Percentiles rank a stretch among this genome's conserved stretches.
phyloP scores from a whole-genome alignment of 2,113 vertebrate genomes.

The Pollimyrus isidori region DNA sequence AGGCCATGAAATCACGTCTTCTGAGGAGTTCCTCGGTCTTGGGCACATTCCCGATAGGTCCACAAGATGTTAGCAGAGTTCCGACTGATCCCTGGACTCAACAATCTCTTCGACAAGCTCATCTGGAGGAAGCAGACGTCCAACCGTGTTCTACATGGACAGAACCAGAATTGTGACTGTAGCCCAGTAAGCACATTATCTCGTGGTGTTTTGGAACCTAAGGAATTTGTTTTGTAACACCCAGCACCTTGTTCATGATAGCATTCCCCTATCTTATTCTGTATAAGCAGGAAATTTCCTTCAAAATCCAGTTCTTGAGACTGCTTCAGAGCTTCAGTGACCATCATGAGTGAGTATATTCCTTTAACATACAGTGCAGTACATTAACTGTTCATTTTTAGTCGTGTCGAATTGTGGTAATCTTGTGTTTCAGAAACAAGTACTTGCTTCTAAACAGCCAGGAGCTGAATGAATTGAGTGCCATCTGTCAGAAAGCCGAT shows the following conservation, averaged over 20 bases:
- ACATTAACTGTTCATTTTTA: not conserved
- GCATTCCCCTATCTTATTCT: constrained; percentile 4
- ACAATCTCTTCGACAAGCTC: constrained; percentile 95
- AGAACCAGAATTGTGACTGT: constrained; percentile 97
- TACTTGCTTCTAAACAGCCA: constrained; percentile 92
- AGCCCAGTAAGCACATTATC: constrained; percentile 74
- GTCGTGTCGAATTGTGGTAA: not conserved
- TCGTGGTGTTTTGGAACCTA: not conserved
- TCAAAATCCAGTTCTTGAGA: constrained; percentile 96
- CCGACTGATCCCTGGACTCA: constrained; percentile 90
- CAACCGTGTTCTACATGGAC: constrained; percentile 84
- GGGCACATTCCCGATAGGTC: constrained; percentile 61
- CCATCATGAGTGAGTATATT: constrained; percentile 86
- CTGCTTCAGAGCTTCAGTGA: constrained; percentile 98
- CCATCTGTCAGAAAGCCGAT: constrained; percentile 93
- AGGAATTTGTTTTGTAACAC: not conserved
- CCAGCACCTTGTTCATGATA: not conserved
- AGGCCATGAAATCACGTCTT: not conserved
- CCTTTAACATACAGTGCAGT: not conserved
- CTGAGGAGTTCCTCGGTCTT: not conserved
- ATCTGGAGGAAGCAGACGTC: constrained; percentile 97
- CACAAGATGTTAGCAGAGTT: constrained; percentile 98
- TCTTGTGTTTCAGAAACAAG: constrained; percentile 75
- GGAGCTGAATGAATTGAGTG: constrained; percentile 91
- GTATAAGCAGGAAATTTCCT: constrained; percentile 80